A percentile compares a stretch with the other conserved stretches of the same genome.
phyloP scores from a whole-genome alignment of 1,140 invertebrate genomes.

The Trichogramma pretiosum region DNA sequence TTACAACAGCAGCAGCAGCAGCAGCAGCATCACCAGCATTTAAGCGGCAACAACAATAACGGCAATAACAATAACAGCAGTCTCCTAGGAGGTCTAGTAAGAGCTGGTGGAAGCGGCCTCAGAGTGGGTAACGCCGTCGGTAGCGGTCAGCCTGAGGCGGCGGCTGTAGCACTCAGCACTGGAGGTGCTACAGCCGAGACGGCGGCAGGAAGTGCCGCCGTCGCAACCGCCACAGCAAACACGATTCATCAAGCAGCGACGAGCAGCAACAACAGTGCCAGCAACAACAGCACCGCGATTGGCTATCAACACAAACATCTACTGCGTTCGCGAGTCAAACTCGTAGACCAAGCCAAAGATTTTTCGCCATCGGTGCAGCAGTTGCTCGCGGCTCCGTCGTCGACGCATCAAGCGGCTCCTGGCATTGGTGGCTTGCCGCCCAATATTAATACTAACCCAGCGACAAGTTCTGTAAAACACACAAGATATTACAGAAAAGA shows the following conservation, averaged over 20 bases:
- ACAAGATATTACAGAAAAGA: constrained; percentile 55
- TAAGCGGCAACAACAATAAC: not conserved
- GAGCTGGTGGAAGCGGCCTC: constrained; percentile 43
- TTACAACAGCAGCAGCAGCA: constrained; percentile 1
- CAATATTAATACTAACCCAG: constrained; percentile 19
- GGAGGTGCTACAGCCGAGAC: constrained; percentile 43
- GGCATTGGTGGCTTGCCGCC: no score
- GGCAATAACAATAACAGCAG: not conserved
- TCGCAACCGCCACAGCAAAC: constrained; percentile 34
- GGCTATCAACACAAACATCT: constrained; percentile 45
- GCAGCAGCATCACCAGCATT: not conserved
- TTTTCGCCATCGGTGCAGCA: constrained; percentile 22
- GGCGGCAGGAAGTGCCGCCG: constrained; percentile 36
- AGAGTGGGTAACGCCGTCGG: constrained; percentile 48
- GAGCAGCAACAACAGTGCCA: constrained; percentile 33
- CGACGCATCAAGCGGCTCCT: no score
- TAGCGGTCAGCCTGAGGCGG: constrained; percentile 26
- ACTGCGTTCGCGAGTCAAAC: constrained; percentile 40
- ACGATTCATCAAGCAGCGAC: constrained; percentile 10
- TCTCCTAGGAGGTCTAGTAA: constrained; percentile 32
- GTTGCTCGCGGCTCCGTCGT: no score
- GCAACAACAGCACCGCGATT: constrained; percentile 30
- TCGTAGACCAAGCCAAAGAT: constrained; percentile 33
- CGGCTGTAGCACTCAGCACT: constrained; percentile 42
- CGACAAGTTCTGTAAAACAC: constrained; percentile 42